Conservation (phyloP, 2,888 invertebrate species). For the Onthophagus sagittarius region DNA sequence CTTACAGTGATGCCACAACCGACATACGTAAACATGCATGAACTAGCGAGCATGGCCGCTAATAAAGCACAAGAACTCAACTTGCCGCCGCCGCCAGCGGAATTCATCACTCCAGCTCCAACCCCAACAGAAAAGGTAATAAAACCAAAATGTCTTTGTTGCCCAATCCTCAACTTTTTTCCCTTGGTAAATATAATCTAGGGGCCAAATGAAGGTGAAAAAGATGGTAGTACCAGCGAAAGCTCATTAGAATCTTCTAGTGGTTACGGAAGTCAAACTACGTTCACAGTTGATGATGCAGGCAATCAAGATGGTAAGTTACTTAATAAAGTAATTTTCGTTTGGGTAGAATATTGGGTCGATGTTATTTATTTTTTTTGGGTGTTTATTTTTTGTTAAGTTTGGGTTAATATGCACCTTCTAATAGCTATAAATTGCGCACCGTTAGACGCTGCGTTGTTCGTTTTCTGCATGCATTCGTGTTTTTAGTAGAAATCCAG, state of each 20-base stretch:
- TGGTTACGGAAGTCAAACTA: slow-evolving; percentile 74
- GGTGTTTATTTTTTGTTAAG: neutral
- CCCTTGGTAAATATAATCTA: slow-evolving; percentile 4
- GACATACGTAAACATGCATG: slow-evolving; percentile 89
- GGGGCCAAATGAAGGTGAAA: slow-evolving; percentile 44
- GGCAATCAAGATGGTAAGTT: slow-evolving; percentile 45
- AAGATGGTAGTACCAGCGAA: slow-evolving; percentile 64
- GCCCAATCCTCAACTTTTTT: too few species aligned
- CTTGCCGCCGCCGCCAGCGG: slow-evolving; percentile 57
- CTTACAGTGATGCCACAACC: slow-evolving; percentile 63
- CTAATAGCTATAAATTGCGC: slow-evolving; percentile 19
- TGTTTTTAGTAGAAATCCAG: slow-evolving; percentile 42
- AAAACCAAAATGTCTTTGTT: neutral
- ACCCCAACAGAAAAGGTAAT: slow-evolving; percentile 34
- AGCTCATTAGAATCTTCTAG: slow-evolving; percentile 73
- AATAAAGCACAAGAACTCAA: slow-evolving; percentile 63
- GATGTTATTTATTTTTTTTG: neutral
- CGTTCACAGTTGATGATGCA: slow-evolving; percentile 59
- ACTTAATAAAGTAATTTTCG: too few species aligned
- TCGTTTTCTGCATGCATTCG: slow-evolving; percentile 38
- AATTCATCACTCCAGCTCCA: slow-evolving; percentile 42
- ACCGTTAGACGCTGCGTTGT: slow-evolving; percentile 33
- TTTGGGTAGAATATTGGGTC: neutral
- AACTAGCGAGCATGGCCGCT: slow-evolving; percentile 78
- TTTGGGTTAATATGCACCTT: neutral